Base-by-base conservation (phyloP, 1,140 invertebrate genomes). In the Pogonus chalceus region DNA sequence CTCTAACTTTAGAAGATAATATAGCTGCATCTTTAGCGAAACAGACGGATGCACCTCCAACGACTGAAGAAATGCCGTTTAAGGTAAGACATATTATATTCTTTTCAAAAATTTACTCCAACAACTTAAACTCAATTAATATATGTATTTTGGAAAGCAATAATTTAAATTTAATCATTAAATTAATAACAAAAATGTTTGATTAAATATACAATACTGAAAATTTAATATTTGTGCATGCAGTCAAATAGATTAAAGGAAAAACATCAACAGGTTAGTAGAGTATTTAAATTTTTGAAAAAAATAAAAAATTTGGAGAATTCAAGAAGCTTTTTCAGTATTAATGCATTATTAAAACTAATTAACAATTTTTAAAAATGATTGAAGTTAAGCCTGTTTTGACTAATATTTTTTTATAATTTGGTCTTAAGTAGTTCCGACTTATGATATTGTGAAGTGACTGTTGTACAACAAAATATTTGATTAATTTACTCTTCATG, bases 21-120 rank as follows among this genome's bases (percentile, higher is more conserved):
- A 69, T 74, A 67, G 53, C 70, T 68, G 66, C 76, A 68, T 64
- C 76, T 69, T 55, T 69, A 24, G 51, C 56, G 2, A 51, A 58
- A 51, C 65, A 64, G 20, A 66, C 62, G 55, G 63, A 63, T 62
- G 73, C 70, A 58, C 58, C 72, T 23, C 65, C 69, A 26, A 67
- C 66, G 53, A 63, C 66, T 54, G 75, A 77, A 62, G 73, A 75
- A 65, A 74, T 74, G 71, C 75, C 76, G 14, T 79, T 77, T 65
- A 76, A 79, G 72, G 76, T 79, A 69, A 58, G n/a, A 35, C n/a
- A n/a, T n/a, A n/a, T n/a, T n/a, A n/a, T n/a, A n/a, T n/a, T n/a
- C n/a, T n/a, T n/a, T n/a, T n/a, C n/a, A n/a, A n/a, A n/a, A n/a
- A n/a, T n/a, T n/a, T n/a, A n/a, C n/a, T n/a, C n/a, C n/a, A n/a